Evolutionary conservation across 2,888 invertebrate genomes (phyloP), one percentile per base, ranked within the genome.

Genomic region (Cryptocephalus moraei): DNA sequence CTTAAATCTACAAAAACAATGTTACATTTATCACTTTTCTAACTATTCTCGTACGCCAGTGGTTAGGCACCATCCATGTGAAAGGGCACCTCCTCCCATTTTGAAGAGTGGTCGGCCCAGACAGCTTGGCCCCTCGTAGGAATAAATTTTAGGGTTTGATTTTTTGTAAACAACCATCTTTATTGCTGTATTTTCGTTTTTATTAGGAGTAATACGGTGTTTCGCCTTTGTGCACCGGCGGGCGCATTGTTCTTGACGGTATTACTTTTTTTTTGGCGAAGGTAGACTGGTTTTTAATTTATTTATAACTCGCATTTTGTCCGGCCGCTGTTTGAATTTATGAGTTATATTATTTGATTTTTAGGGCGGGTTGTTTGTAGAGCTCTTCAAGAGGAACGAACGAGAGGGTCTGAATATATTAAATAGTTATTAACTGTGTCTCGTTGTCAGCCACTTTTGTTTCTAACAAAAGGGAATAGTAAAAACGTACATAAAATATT

Each of bases 81-180:
- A 12, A 39, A 10, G 34, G 44, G 39, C 39, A 34, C 57, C 57
- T 55, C 59, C 22, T 22, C 22, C 22, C 22, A 22, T 22, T 22
- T 22, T 22, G 6, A 22, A 22, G 58, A 55, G 49, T 49, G 50
- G 51, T 49, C 47, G 49, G 51, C 53, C 61, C 61, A 66, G 67
- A 68, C 67, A 54, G 67, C 63, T 56, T 65, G 68, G 67, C 66
- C 68, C 67, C 67, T 65, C 56, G 57, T 57, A 56, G 54, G 56
- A 61, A 61, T 61, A 56, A 60, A 63, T 62, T 64, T 62, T 62
- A 61, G 65, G 66, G 66, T 61, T 64, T 64, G 60, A 62, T 64
- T 67, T 66, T 66, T 65, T 65, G 58, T 57, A 58, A 36, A 59
- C 62, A 61, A 56, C 56, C 57, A 63, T 63, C 60, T 64, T 65